Evolutionary conservation across 35 echinoderm and acorn worm genomes (phyloP), one percentile per base, ranked within the genome.

Genomic region (Ptychodera flava): DNA sequence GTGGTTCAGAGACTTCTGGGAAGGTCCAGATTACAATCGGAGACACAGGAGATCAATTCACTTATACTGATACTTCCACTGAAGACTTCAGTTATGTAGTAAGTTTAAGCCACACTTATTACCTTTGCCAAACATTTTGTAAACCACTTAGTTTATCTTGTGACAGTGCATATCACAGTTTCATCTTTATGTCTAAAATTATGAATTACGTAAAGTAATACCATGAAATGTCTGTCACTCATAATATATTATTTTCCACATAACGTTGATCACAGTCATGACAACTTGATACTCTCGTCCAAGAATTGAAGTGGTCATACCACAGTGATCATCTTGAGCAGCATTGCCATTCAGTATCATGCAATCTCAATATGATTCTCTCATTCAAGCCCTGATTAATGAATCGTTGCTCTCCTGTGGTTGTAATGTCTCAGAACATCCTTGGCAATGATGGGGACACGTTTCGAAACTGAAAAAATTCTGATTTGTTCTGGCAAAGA

Each of bases 41-140:
- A 2, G 85, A 87, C 33, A 78, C 75, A 88, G 38, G 80, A 1
- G 30, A 33, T 22, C 33, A 76, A 31, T 76, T 77, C 29, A 64
- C 6, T 22, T 91, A 91, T 33, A 45, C 6, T 27, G 90, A 86
- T 28, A 28, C 16, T 53, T 95, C 93, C 2, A 27, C 32, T 0
- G 81, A 83, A 79, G 34, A 82, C 14, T 95, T 92, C 78, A 89
- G 79, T 16, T 95, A 89, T 85, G 93, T 95, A 90, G 93, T 95
- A 82, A 87, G 93, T 92, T 1, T 0, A 83, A 80, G n/a, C 2
- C 10, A 80, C 2, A 80, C 79, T 15, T 15, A 30, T 80, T 29
- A 2, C 2, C 0, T 16, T 64, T 64, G 22, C 45, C 45, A 64
- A 64, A 22, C 22, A 64, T 12, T 64, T 64, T 12, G 22, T 6